These are phyloP conservation scores for Cryptotermes secundus DNA, from an alignment of 1,140 invertebrate species.

Conservation along the genomic window DNA sequence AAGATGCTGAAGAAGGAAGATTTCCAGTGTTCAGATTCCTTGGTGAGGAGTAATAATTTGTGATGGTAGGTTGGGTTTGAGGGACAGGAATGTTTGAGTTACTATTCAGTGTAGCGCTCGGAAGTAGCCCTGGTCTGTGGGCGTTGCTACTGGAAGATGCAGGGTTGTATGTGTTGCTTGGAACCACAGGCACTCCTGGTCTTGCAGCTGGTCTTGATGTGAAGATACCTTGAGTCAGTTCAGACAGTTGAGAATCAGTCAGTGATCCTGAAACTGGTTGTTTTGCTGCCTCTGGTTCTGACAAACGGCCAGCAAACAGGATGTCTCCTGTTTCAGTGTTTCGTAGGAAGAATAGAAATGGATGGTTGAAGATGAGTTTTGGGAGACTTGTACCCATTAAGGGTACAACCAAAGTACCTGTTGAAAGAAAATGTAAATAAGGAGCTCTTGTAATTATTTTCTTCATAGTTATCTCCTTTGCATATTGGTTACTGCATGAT, in stretches of 20 bases:
- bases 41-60: background rate
- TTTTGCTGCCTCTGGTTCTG: constrained; percentile 48
- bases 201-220: background rate
- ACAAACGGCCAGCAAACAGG: constrained; percentile 66
- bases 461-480: too few species aligned
- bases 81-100: background rate
- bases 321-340: constrained; percentile 58
- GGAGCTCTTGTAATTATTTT: too few species aligned
- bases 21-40: background rate
- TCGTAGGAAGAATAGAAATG: constrained; percentile 71
- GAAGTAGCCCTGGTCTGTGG: background rate
- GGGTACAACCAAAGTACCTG: constrained; percentile 54
- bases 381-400: constrained; percentile 54
- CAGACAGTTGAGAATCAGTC: background rate
- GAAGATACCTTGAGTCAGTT: background rate
- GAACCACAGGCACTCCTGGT: background rate
- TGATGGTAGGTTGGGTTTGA: background rate
- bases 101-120: background rate
- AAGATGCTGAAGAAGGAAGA: background rate
- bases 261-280: background rate
- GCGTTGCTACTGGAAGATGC: background rate
- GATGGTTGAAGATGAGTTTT: constrained; percentile 61
- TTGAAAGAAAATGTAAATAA: constrained; percentile 40
- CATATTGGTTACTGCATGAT: too few species aligned
- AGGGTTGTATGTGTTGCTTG: background rate